Base-by-base conservation (phyloP, 2,888 invertebrate species). In the Apamea anceps region DNA sequence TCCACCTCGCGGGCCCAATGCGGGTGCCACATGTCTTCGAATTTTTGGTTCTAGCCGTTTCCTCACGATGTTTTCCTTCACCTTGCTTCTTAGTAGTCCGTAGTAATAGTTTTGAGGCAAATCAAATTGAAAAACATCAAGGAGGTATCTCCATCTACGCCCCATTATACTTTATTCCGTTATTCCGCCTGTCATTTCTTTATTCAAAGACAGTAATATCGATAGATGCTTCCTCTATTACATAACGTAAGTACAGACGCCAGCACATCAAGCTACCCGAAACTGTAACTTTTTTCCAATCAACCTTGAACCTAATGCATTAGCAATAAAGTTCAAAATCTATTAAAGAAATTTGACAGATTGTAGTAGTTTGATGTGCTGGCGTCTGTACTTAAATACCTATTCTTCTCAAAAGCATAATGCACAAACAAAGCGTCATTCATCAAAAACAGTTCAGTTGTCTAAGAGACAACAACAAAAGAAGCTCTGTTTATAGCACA, bases 391-490 rank as follows among this genome's bases (percentile, higher is more conserved):
- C 57, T 1, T 57, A 57, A 1, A 57, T 25, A 57, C 12, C 13
- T 60, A 18, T 73, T 65, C 37, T 85, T 73, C 45, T 62, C 0
- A 10, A 13, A 8, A 21, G 10, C 32, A 32, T 2, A 13, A 8
- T 15, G 10, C 32, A 32, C 32, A 32, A 76, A 73, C 57, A 54
- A 66, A 54, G 8, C 45, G 21, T 65, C 60, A 65, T 77, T 82
- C 63, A 86, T 84, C 72, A 48, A 42, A 42, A 82, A 74, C 67
- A 57, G 74, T 62, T 32, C 45, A 67, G 74, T 63, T 67, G 42
- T 77, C 65, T 63, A 51, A 18, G 57, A 81, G 51, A 72, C 60
- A 67, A 75, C 51, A 79, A 85, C 65, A 85, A 73, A 15, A 60
- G 65, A 71, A 42, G 28, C 45, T 51, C 51, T 66, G 42, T 72